Base-by-base conservation (phyloP, 92 coral and sea anemone species). In the Siderastrea radians region DNA sequence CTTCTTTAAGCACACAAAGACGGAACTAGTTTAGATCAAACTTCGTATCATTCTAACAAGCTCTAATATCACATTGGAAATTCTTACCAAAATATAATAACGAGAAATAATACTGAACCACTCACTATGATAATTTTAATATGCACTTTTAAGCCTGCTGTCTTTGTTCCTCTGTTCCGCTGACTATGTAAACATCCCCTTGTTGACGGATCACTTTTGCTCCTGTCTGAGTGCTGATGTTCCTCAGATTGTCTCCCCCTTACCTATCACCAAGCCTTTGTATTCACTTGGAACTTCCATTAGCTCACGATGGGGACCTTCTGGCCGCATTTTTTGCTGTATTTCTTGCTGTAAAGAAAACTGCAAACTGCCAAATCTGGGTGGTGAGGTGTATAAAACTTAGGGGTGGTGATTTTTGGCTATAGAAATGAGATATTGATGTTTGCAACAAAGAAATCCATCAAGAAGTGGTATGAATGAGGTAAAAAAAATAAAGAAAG, bases 221-320 rank as follows among this genome's bases (percentile, higher is more conserved):
- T 48, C 87, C 87, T 10, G 87, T 83, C 19, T 71, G 58, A 12
- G 70, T 72, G 71, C 68, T 81, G 38, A 81, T 81, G 1, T 81
- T 16, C 19, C 66, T 67, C 11, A 81, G 77, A 8, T 53, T 68
- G 43, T 68, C 75, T 43, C 85, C 85, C 9, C 75, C 12, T 9
- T 69, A 47, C 85, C 85, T 1, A 81, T 67, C 7, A 69, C 68
- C 15, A 82, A 1, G 7, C 86, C 86, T 52, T 82, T 69, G 86
- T 55, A 83, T 17, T 59, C 16, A 49, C 8, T 61, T 71, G 87
- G 87, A 83, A 83, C 58, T 14, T 72, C 48, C 17, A 74, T 49
- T 3, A 72, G 58, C 13, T 83, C 87, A 6, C 58, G 12, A 2
- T 43, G 16, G 5, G 67, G 50, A 62, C 44, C 26, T 68, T 17